A percentile compares a stretch with the other conserved stretches of the same genome.
Conservation (phyloP, 2,888 invertebrate genomes). For the Pterostichus niger region DNA sequence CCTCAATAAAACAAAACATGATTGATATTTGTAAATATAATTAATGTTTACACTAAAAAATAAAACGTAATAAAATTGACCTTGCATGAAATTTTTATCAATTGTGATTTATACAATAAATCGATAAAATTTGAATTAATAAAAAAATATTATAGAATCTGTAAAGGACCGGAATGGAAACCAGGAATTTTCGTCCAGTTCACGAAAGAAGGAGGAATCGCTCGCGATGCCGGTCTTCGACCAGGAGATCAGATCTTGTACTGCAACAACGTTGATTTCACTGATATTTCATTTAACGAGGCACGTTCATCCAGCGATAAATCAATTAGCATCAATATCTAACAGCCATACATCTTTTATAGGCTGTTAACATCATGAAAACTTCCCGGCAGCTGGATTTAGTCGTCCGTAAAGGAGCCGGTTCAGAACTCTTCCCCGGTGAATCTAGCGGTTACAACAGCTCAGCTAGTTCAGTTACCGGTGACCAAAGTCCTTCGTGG, state of each 20-base stretch:
- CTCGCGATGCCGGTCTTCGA: slow-evolving; percentile 91
- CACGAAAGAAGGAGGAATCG: slow-evolving; percentile 93
- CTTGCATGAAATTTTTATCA: slow-evolving; percentile 9
- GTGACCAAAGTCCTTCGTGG: slow-evolving; percentile 86
- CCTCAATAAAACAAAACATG: slow-evolving; percentile 39
- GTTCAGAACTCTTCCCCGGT: slow-evolving; percentile 88
- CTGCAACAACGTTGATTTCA: slow-evolving; percentile 91
- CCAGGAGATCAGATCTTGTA: slow-evolving; percentile 95
- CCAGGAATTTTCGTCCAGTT: slow-evolving; percentile 94
- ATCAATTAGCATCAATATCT: slow-evolving; percentile 47
- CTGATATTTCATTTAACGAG: slow-evolving; percentile 89
- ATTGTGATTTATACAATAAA: neutral
- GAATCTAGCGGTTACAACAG: slow-evolving; percentile 92
- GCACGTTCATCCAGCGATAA: slow-evolving; percentile 76
- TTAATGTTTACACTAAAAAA: slow-evolving; percentile 26
- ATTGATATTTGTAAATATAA: slow-evolving; percentile 40
- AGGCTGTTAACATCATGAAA: slow-evolving; percentile 91
- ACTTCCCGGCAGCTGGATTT: slow-evolving; percentile 87
- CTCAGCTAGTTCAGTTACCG: slow-evolving; percentile 89
- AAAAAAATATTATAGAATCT: slow-evolving; percentile 80
- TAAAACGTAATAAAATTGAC: slow-evolving; percentile 5
- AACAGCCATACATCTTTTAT: slow-evolving; percentile 70
- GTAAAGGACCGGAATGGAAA: slow-evolving; percentile 91
- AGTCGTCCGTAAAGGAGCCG: slow-evolving; percentile 87
- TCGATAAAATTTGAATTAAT: neutral